Base-by-base conservation (phyloP, 2,113 vertebrate genomes). In the Osmerus eperlanus region DNA sequence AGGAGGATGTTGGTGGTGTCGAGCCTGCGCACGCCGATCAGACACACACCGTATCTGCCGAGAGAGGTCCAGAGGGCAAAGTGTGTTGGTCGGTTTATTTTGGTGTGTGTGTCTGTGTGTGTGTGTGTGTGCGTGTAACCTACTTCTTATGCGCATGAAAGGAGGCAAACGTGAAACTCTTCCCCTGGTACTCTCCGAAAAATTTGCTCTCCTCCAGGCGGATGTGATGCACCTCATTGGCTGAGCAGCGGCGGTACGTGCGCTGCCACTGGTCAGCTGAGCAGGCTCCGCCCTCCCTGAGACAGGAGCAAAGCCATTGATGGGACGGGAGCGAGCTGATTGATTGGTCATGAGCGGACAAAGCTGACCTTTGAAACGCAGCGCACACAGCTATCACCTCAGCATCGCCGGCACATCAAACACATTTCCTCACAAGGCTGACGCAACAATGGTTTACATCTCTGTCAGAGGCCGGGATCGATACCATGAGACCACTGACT, bases 61-160 rank as follows among this genome's bases (percentile, higher is more conserved):
- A 9, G 60, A 19, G 2, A 68, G n/a, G 68, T 54, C 76, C 6
- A 47, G 55, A 9, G 12, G 11, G 21, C 47, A 19, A 61, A 59
- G 14, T 9, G 12, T n/a, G 8, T 47, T 12, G 41, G 41, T 47
- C 9, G 23, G 63, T 61, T 79, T 52, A 73, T 18, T 16, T 52
- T 36, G 59, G 64, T 56, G 71, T 32, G 58, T 47, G 18, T 2
- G 4, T 25, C 4, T 25, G n/a, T 3, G 6, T 25, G 19, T 15
- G 58, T 52, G 23, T 32, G 51, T 63, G 1, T n/a, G 15, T 14
- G 6, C 3, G 6, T 1, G 29, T 21, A 6, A 80, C 93, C 89
- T 81, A 94, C 93, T 94, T 94, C 79, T 94, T 94, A 74, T 94
- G 93, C 59, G 92, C 92, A 8, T 94, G 93, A 84, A 94, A 94